These are phyloP conservation scores for Thalassarche chlororhynchos DNA, from an alignment of 2,113 vertebrate genomes.

Conservation along the genomic window DNA sequence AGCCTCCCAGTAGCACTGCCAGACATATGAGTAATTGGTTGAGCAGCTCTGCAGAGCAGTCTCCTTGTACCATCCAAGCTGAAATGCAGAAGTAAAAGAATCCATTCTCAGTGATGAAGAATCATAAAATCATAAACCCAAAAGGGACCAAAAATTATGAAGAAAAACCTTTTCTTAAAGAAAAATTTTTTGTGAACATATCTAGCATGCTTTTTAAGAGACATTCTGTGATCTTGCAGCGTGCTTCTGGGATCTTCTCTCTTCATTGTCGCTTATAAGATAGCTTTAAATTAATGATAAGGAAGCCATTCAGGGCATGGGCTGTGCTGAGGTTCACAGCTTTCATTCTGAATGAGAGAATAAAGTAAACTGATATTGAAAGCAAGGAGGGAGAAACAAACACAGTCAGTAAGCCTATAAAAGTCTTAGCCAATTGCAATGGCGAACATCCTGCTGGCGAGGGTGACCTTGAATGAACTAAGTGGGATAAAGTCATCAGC, in stretches of 20 bases:
- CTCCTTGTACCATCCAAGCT: constrained; percentile 16
- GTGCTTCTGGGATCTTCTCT: not conserved
- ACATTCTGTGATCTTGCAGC: not conserved
- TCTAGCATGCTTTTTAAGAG: not conserved
- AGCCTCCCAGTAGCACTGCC: constrained; percentile 36
- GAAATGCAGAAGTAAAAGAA: constrained; percentile 20
- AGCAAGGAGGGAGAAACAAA: constrained; percentile 46
- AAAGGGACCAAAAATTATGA: not conserved
- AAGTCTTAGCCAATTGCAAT: constrained; percentile 62
- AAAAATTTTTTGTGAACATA: not conserved
- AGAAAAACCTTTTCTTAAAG: not conserved
- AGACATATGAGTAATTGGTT: constrained; percentile 45
- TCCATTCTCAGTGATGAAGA: not conserved
- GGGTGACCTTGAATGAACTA: constrained; percentile 76
- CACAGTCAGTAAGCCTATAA: constrained; percentile 66
- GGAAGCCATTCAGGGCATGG: constrained; percentile 12
- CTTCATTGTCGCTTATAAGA: not conserved
- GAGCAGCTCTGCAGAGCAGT: constrained; percentile 57
- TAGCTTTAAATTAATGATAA: constrained; percentile 60
- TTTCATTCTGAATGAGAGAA: constrained; percentile 44
- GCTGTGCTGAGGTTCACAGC: constrained; percentile 23
- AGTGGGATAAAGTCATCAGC: constrained; percentile 74
- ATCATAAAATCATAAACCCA: not conserved
- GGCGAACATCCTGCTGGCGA: constrained; percentile 47
- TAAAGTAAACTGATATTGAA: constrained; percentile 55